Base-by-base conservation (phyloP, 2,797 vertebrate species). In the Protonibea diacanthus region DNA sequence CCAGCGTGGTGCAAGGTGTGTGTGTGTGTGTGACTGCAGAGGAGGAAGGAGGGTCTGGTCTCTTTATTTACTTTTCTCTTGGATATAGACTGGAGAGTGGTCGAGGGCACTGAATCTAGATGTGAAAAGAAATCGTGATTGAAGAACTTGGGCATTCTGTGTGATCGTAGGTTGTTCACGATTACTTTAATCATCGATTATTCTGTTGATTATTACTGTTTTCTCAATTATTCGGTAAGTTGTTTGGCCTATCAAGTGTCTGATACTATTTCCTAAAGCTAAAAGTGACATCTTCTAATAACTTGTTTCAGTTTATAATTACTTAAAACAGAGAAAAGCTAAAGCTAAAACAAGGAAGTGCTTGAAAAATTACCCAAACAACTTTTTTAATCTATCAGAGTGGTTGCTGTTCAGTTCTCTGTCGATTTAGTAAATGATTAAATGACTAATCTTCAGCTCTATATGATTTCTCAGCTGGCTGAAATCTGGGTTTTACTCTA, bases 1-100 rank as follows among this genome's bases (percentile, higher is more conserved):
- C 59, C 80, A 60, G 82, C 68, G 23, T 65, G 83, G 79, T 63
- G 79, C 75, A 63, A 29, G 58, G 78, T 5, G 53, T 60, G 68
- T 61, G 44, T 66, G 53, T 59, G 38, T 66, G 53, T 60, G 75
- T n/a, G 71, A 79, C 20, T 52, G 65, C 4, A 38, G 40, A 71
- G 68, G 60, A 48, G 44, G 52, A 76, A 47, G 58, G 55, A 76
- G 57, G 53, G 18, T 47, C 21, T 51, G 58, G n/a, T 12, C 72
- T 71, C 61, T 51, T 73, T 71, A 60, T n/a, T 78, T 44, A 66
- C 62, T 79, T 66, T 70, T 21, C 38, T 79, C 78, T 76, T 56
- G 33, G 49, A 81, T 40, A 56, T 11, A 69, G 47, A 85, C 56
- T 44, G 11, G 2, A 61, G 17, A 64, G 44, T 17, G 27, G 44